Evolutionary conservation across 2,888 invertebrate species (phyloP).

Genomic region (Andrena minutula): DNA sequence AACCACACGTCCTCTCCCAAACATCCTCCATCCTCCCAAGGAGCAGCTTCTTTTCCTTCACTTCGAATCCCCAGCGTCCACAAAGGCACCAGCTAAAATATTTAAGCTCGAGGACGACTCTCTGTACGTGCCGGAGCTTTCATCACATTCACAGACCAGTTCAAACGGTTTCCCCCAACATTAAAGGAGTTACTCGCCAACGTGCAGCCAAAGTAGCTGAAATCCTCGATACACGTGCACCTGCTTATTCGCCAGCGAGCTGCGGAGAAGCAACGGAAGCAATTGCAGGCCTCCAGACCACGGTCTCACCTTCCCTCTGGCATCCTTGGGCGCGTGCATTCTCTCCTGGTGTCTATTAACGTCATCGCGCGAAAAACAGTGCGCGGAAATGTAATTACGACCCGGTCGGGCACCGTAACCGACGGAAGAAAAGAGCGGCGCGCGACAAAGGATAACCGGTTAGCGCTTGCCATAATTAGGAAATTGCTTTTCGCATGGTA

Average conservation of each 20-base stretch:
- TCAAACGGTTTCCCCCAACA: not conserved
- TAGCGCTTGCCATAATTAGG: slow-evolving; percentile 73
- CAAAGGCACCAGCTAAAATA: slow-evolving; percentile 4
- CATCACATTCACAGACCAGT: not conserved
- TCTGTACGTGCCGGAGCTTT: not conserved
- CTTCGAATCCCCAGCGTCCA: not conserved
- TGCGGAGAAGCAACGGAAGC: slow-evolving; percentile 11
- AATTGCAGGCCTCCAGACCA: slow-evolving; percentile 32
- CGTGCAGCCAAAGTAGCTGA: slow-evolving; percentile 1
- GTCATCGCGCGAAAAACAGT: slow-evolving; percentile 34
- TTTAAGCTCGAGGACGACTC: not conserved
- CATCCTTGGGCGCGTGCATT: slow-evolving; percentile 16
- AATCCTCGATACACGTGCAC: slow-evolving; percentile 1
- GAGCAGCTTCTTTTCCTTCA: not conserved
- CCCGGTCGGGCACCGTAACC: slow-evolving; percentile 41
- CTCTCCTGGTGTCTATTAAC: slow-evolving; percentile 53
- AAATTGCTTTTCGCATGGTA: slow-evolving; percentile 72
- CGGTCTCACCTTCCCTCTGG: not conserved
- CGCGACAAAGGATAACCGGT: slow-evolving; percentile 66
- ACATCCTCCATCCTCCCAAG: not conserved
- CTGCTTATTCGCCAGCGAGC: slow-evolving; percentile 17
- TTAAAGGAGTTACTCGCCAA: not conserved
- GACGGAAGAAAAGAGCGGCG: slow-evolving; percentile 26
- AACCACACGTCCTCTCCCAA: no score
- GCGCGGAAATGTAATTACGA: slow-evolving; percentile 59